Evolutionary conservation across 2,888 invertebrate genomes (phyloP).

Genomic region (Polymixis flavicincta): DNA sequence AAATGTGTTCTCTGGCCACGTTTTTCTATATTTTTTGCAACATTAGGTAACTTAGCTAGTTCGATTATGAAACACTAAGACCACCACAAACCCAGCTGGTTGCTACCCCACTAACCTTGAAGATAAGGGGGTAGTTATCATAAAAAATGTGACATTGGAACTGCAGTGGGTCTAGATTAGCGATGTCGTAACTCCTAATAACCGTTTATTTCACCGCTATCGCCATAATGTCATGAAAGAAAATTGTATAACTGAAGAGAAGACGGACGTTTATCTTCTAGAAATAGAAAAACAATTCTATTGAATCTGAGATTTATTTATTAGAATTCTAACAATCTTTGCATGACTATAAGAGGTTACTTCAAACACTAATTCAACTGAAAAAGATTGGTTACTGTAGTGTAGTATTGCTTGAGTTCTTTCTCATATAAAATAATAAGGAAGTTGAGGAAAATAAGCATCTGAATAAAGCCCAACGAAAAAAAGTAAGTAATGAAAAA

Average conservation of each 20-base stretch:
- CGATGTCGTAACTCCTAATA: slow-evolving; percentile 35
- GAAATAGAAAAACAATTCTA: slow-evolving; percentile 33
- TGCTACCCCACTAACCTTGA: slow-evolving; percentile 52
- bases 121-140: slow-evolving; percentile 36
- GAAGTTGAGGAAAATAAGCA: slow-evolving; percentile 22
- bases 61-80: slow-evolving; percentile 24
- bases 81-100: slow-evolving; percentile 9
- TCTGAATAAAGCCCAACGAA: background rate
- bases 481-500: slow-evolving; percentile 29
- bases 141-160: slow-evolving; percentile 57
- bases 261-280: slow-evolving; percentile 32
- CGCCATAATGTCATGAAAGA: slow-evolving; percentile 28
- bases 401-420: background rate
- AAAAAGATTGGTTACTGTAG: background rate
- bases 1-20: background rate
- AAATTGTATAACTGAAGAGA: slow-evolving; percentile 19
- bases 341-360: slow-evolving; percentile 16
- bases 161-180: slow-evolving; percentile 45
- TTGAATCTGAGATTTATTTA: slow-evolving; percentile 19
- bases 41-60: background rate
- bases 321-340: slow-evolving; percentile 14
- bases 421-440: slow-evolving; percentile 3
- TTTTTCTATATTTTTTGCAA: background rate
- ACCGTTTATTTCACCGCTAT: slow-evolving; percentile 26
- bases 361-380: background rate